phyloP scores from a whole-genome alignment of 1,140 invertebrate species.

The Sipha flava region DNA sequence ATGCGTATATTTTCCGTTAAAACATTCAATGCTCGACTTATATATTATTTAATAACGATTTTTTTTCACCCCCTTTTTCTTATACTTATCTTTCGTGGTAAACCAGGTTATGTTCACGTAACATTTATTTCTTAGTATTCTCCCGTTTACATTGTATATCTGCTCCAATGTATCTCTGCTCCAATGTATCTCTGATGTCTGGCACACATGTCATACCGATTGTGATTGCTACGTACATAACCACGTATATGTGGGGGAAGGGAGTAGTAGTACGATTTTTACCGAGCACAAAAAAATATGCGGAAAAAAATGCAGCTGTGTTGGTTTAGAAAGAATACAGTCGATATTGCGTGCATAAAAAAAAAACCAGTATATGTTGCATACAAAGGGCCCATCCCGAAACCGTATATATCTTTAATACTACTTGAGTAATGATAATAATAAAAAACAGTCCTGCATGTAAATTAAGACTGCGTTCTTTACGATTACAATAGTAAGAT shows the following conservation, averaged over 20 bases:
- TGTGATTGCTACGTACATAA: not conserved
- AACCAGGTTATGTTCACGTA: not conserved
- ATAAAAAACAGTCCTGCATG: not conserved
- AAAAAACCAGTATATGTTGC: not conserved
- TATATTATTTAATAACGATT: not conserved
- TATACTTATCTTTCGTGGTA: constrained; percentile 11
- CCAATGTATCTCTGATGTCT: constrained; percentile 2
- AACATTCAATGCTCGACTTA: not conserved
- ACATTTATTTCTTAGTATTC: not conserved
- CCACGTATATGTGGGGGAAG: not conserved
- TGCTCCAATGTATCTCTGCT: constrained; percentile 3
- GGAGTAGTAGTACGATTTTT: constrained; percentile 3
- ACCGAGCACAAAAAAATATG: not conserved
- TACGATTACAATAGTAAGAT: not conserved
- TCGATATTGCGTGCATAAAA: constrained; percentile 8
- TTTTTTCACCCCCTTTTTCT: not conserved
- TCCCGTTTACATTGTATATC: not conserved
- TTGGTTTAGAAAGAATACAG: constrained; percentile 28
- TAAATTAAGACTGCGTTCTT: not conserved
- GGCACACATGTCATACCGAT: constrained; percentile 9
- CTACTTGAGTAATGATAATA: not conserved
- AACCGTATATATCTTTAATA: not conserved
- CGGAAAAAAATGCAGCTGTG: constrained; percentile 24
- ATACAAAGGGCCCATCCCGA: not conserved
- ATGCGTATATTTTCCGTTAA: not conserved